Evolutionary conservation across 2,113 vertebrate genomes (phyloP), one percentile per base, ranked within the genome.

Genomic region (Sphaerodactylus townsendi): DNA sequence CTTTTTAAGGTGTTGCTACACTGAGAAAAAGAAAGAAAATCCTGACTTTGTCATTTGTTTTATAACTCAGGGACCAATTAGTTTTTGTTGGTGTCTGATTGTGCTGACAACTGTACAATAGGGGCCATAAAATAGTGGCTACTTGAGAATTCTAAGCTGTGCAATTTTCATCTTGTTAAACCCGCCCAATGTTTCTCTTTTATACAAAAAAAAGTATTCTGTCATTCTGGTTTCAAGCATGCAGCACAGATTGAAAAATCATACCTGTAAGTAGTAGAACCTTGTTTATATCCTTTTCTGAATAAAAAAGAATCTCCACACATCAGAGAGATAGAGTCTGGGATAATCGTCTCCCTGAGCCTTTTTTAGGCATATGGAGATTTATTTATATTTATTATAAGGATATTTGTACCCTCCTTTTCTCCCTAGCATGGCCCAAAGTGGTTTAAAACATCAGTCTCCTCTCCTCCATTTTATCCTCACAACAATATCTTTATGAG

Each of bases 231-330:
- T 44, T 21, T 10, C 28, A 66, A 78, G 66, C 14, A 15, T 62
- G 5, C 2, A n/a, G 33, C 56, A 21, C 44, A 48, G 35, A 79
- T n/a, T 23, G 62, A 66, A 0, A 3, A 17, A 53, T 69, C 78
- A 81, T 46, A 17, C 48, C 66, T 3, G 44, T 30, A 88, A 83
- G 66, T 53, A 56, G 28, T 70, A 82, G 25, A 88, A 86, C 70
- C 72, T 64, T 71, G 56, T 59, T 13, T 59, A 59, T 59, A 5
- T 59, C 56, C 56, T 59, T 14, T 59, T 59, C 21, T 50, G 48
- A 2, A 14, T 50, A 50, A 4, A 50, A 50, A n/a, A 50, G 13
- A 10, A 50, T 10, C 10, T 10, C 48, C 13, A 11, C 48, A 13
- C 48, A 13, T 14, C 48, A 50, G 48, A 50, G 13, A 50, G 4